Conservation (phyloP, 2,113 vertebrate species). For the Paradoxurus hermaphroditus region DNA sequence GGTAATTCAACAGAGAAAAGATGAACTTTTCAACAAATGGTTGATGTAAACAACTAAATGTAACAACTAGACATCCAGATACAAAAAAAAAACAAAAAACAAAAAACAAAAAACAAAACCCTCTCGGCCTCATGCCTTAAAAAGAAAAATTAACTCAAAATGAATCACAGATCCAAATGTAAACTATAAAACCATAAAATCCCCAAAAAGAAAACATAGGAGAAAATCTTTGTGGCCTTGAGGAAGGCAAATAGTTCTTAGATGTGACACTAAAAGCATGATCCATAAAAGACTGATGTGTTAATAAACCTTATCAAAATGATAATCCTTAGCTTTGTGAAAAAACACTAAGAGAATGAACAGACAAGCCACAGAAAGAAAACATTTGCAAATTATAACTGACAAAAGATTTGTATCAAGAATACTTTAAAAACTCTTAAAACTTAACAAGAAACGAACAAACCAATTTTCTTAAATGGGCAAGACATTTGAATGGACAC, state of each 20-base stretch:
- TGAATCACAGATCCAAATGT: not conserved
- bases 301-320: not conserved
- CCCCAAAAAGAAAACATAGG: not conserved
- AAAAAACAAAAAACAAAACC: too few relatives aligned
- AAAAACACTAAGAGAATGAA: not conserved
- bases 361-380: not conserved
- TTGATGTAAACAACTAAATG: too few relatives aligned
- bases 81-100: not conserved
- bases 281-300: not conserved
- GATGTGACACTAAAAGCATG: not conserved
- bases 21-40: slow-evolving; percentile 14
- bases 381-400: slow-evolving; percentile 15
- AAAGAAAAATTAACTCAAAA: not conserved
- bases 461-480: not conserved
- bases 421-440: slow-evolving; percentile 44
- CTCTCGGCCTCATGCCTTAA: not conserved
- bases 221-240: slow-evolving; percentile 7
- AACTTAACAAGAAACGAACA: not conserved
- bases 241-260: not conserved
- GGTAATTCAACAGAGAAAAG: not conserved
- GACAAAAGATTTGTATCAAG: slow-evolving; percentile 16
- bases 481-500: not conserved
- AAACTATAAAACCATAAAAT: slow-evolving; percentile 33
- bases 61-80: not conserved
- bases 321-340: not conserved